Evolutionary conservation across 2,797 vertebrate species (phyloP), one percentile per base, ranked within the genome.

Genomic region (Urosaurus nigricauda): DNA sequence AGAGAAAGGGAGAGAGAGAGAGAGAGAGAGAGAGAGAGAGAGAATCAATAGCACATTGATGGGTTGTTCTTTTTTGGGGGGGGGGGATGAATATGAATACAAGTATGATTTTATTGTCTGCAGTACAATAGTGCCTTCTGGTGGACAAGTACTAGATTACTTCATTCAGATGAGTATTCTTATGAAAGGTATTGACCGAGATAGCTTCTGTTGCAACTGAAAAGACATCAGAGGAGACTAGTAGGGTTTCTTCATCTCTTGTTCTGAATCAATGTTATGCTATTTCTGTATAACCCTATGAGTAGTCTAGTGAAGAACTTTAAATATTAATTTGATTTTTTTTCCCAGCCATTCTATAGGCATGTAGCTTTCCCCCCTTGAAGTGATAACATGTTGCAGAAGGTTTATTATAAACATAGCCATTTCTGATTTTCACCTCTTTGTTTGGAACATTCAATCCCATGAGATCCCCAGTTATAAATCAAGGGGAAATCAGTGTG

Each of bases 101-200:
- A 0, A 5, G 2, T 11, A 2, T 74, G 90, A 32, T 43, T 40
- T 0, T 71, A 32, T 37, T 16, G 60, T 89, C 26, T 68, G 0
- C 26, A 87, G 85, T 91, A 26, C 87, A 92, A 92, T 21, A 90
- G 79, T 91, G 94, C 7, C 93, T 91, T 92, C 92, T 95, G 78
- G 92, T 90, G 94, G 94, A n/a, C 60, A 84, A 24, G 0, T 0
- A 4, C 4, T 9, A 88, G 12, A 53, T 79, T 86, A 56, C 0
- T 0, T 78, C 24, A 73, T 87, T 81, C 58, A 82, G 26, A 24
- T 4, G 79, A 53, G 0, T 17, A 0, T 32, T 63, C 85, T 32
- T 47, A 4, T 12, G 8, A 32, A 14, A 63, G 53, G 1, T 9
- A 21, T 1, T 79, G 0, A 0, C 2, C 1, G 68, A 40, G 0